These are phyloP conservation scores for Montipora capitata DNA, from an alignment of 92 coral and sea anemone species.

Conservation along the genomic window DNA sequence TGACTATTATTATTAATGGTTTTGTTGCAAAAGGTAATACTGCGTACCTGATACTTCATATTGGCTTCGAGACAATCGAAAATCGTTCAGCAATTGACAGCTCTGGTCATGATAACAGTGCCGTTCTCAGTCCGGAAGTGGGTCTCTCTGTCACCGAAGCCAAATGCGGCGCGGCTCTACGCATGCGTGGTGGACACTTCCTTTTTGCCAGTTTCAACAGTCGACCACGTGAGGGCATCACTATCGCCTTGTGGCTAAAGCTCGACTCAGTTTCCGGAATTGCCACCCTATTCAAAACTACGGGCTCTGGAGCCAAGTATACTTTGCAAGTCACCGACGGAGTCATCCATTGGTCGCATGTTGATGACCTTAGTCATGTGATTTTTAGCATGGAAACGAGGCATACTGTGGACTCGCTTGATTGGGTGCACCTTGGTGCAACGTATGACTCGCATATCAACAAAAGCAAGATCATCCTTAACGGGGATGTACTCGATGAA, in stretches of 20 bases:
- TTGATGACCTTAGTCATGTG: constrained; percentile 81
- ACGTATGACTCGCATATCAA: constrained; percentile 94
- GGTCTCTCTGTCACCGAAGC: constrained; percentile 69
- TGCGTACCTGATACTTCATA: constrained; percentile 83
- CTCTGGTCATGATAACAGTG: constrained; percentile 91
- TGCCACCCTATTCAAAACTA: constrained; percentile 84
- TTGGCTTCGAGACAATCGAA: constrained; percentile 80
- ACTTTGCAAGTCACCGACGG: constrained; percentile 83
- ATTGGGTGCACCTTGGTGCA: constrained; percentile 94
- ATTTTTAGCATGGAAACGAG: constrained; percentile 86
- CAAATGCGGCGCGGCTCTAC: constrained; percentile 89
- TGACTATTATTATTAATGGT: no score
- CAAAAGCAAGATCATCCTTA: constrained; percentile 85
- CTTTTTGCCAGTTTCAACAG: constrained; percentile 79
- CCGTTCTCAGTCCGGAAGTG: constrained; percentile 67
- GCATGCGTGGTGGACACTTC: constrained; percentile 89
- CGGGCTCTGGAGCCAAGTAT: constrained; percentile 93
- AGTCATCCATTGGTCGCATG: constrained; percentile 91
- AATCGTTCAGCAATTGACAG: constrained; percentile 78
- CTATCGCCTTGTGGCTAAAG: constrained; percentile 93
- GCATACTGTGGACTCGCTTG: constrained; percentile 81
- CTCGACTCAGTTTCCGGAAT: constrained; percentile 76
- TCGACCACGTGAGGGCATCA: constrained; percentile 90
- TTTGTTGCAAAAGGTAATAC: constrained; percentile 77
- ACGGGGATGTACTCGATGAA: constrained; percentile 86